Evolutionary conservation across 2,113 vertebrate species (phyloP).

Genomic region (Coptodon rendalli): DNA sequence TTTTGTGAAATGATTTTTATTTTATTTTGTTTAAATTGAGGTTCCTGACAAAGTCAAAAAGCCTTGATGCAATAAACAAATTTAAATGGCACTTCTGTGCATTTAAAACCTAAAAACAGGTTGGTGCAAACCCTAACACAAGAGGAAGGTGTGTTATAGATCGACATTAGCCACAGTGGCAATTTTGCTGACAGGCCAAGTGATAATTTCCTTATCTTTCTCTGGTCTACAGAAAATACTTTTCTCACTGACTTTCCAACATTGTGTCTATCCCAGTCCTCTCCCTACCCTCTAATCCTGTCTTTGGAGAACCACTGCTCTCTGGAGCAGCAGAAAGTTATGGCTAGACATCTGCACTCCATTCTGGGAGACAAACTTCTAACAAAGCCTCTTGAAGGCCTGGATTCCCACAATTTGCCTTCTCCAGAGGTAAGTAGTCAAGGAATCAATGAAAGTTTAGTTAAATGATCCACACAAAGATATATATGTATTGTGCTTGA

Average conservation of each 20-base stretch:
- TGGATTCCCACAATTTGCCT: conserved; percentile 66
- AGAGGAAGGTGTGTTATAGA: not conserved
- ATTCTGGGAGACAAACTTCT: conserved; percentile 89
- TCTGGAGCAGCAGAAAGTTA: conserved; percentile 85
- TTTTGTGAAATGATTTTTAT: not conserved
- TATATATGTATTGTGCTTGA: not conserved
- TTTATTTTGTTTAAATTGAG: not conserved
- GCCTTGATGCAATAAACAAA: not conserved
- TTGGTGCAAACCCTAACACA: not conserved
- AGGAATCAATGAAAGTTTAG: not conserved
- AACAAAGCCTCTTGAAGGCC: conserved; percentile 62
- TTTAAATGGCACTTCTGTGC: not conserved
- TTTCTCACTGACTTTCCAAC: not conserved
- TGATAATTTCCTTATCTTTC: not conserved
- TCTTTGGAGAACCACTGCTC: conserved; percentile 98
- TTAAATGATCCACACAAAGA: not conserved
- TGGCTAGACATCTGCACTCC: conserved; percentile 81
- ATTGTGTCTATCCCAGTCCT: conserved; percentile 65
- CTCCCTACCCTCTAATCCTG: conserved; percentile 88
- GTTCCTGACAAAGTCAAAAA: not conserved
- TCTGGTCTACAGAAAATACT: not conserved
- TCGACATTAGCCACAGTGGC: not conserved
- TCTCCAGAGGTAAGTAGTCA: conserved; percentile 82
- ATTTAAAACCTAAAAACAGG: not conserved
- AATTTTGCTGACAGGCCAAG: not conserved